phyloP scores from a whole-genome alignment of 2,113 vertebrate species.

The Oreochromis niloticus region DNA sequence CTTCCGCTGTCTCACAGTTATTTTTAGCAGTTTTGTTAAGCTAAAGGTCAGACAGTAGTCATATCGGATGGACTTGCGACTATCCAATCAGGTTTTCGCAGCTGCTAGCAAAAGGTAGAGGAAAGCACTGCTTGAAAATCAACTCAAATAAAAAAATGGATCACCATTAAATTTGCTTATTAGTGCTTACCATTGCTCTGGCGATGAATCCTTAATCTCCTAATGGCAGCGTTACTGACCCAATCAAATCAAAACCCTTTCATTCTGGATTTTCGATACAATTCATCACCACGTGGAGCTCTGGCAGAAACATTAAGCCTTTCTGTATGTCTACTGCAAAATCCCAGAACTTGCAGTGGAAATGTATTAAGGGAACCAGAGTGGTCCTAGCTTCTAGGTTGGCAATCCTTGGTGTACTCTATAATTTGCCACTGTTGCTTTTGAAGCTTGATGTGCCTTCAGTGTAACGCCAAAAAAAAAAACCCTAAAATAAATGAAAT shows the following conservation, averaged over 20 bases:
- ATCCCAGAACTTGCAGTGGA: not conserved
- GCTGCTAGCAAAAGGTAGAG: not conserved
- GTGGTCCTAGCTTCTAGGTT: not conserved
- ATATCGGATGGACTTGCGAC: not conserved
- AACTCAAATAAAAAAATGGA: not conserved
- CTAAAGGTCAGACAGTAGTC: not conserved
- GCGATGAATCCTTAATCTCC: not conserved
- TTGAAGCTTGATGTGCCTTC: not conserved
- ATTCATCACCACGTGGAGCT: not conserved
- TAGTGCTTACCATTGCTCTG: not conserved
- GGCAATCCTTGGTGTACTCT: not conserved
- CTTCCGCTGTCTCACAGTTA: not conserved
- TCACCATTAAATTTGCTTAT: not conserved
- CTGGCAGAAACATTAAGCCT: not conserved
- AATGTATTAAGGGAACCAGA: not conserved
- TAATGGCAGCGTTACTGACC: not conserved
- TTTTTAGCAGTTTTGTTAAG: not conserved
- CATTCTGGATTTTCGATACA: not conserved
- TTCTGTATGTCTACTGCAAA: not conserved
- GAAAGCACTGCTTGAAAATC: not conserved
- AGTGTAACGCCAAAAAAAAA: not conserved
- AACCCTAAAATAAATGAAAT: not conserved
- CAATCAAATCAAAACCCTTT: not conserved
- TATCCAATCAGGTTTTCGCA: not conserved
- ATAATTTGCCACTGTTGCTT: not conserved